Evolutionary conservation across 2,797 vertebrate genomes (phyloP), one percentile per base, ranked within the genome.

Genomic region (Mionectes olivaceus): DNA sequence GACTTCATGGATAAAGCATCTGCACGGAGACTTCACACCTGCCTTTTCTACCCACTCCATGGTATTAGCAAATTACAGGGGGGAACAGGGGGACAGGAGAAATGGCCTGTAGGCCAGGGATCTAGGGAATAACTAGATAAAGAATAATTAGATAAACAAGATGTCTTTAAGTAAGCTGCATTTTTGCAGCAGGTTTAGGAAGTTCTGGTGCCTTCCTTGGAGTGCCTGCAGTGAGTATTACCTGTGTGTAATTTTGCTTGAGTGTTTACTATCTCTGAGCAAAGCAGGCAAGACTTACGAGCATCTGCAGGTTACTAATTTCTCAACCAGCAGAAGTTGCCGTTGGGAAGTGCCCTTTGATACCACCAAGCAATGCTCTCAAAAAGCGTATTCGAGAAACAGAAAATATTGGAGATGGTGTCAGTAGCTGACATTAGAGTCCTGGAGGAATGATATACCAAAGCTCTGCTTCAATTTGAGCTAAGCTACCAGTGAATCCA

Each of bases 331-430:
- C 5, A 5, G 69, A 95, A 93, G 73, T 7, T 88, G 89, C 91
- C 91, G 94, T 69, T 90, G 84, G 87, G 85, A 94, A 96, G 69
- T 91, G 91, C 65, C 82, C 84, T 91, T 95, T 94, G 57, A 74
- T 93, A 82, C 55, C 44, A 81, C 59, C 33, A 91, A 78, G 68
- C 6, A 89, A 14, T 53, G 67, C 68, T 89, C 76, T 87, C 53
- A 93, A 87, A 92, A 94, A 91, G 21, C 44, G 69, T 52, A 76
- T 87, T 84, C 64, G 60, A 80, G 57, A 95, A 89, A 75, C 32
- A 70, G 85, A 91, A 86, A 93, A 96, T 87, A 92, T 69, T 86
- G 6, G 4, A 85, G 49, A 81, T 73, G 33, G 16, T 87, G 76
- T 81, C 47, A 75, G 69, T 37, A 81, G 69, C 74, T 83, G 82